Conservation (phyloP, 2,797 vertebrate species). For the Sebastes iracundus region DNA sequence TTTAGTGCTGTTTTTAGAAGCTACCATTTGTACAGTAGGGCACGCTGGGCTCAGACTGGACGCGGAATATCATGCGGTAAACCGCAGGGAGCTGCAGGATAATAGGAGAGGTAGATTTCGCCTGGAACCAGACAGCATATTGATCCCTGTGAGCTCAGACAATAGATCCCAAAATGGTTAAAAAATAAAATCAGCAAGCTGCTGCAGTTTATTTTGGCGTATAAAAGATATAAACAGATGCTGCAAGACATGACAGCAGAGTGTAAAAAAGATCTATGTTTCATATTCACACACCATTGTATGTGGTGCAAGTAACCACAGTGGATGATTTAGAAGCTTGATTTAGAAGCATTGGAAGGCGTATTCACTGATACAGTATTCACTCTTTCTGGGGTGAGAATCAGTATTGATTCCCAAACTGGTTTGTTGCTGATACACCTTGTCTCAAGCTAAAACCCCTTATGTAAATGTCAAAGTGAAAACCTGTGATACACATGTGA, state of each 20-base stretch:
- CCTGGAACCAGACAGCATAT: slow-evolving; percentile 58
- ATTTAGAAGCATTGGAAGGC: background rate
- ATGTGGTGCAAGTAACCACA: background rate
- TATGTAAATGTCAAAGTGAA: no score
- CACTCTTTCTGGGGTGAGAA: slow-evolving; percentile 9
- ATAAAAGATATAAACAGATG: slow-evolving; percentile 1
- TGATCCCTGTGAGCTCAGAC: slow-evolving; percentile 61
- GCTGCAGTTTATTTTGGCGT: background rate
- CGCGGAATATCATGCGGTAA: slow-evolving; percentile 43
- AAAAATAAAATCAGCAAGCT: slow-evolving; percentile 28
- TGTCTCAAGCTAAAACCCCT: background rate
- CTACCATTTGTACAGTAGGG: slow-evolving; percentile 44
- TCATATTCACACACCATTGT: background rate
- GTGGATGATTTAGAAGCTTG: slow-evolving; percentile 1
- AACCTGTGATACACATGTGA: no score
- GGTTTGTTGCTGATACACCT: background rate
- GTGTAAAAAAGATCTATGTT: background rate
- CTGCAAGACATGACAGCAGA: background rate
- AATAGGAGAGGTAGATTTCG: slow-evolving; percentile 38
- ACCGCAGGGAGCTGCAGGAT: slow-evolving; percentile 46
- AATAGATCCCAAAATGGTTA: slow-evolving; percentile 47
- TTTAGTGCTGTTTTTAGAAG: slow-evolving; percentile 65
- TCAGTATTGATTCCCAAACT: background rate
- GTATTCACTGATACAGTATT: background rate
- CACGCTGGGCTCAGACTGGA: slow-evolving; percentile 35